Conservation (phyloP, 1,140 invertebrate species). For the Sitobion miscanthi region DNA sequence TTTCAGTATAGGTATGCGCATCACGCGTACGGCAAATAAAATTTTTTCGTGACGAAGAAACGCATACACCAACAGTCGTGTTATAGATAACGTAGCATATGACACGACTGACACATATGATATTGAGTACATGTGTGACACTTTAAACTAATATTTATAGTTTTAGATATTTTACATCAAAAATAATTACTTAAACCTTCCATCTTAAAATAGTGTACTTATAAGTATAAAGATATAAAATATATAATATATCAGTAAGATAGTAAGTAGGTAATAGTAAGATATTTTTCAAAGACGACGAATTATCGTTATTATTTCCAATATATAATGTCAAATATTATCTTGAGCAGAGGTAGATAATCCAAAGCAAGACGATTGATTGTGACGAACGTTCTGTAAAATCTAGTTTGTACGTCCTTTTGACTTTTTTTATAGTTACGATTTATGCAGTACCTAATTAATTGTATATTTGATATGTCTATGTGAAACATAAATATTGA, state of each 20-base stretch:
- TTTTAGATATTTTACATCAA: background rate
- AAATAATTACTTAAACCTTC: background rate
- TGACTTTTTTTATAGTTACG: background rate
- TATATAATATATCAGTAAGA: too few relatives aligned
- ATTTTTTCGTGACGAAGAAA: background rate
- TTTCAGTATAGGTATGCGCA: too few relatives aligned
- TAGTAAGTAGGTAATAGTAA: too few relatives aligned
- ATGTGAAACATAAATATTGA: background rate
- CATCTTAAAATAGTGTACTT: background rate
- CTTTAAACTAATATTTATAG: background rate
- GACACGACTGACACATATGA: background rate
- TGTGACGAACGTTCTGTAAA: background rate
- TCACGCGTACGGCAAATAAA: too few relatives aligned
- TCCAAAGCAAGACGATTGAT: too few relatives aligned
- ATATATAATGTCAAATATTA: too few relatives aligned
- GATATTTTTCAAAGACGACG: too few relatives aligned
- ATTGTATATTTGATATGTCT: background rate
- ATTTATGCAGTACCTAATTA: background rate
- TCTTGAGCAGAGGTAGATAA: too few relatives aligned
- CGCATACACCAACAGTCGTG: too few relatives aligned
- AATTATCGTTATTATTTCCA: too few relatives aligned
- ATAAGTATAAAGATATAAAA: too few relatives aligned
- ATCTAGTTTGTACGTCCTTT: background rate
- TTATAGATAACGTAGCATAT: background rate
- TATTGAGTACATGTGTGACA: background rate